These are phyloP conservation scores for Calameuta idolon DNA, from an alignment of 2,888 invertebrate species.

Conservation along the genomic window DNA sequence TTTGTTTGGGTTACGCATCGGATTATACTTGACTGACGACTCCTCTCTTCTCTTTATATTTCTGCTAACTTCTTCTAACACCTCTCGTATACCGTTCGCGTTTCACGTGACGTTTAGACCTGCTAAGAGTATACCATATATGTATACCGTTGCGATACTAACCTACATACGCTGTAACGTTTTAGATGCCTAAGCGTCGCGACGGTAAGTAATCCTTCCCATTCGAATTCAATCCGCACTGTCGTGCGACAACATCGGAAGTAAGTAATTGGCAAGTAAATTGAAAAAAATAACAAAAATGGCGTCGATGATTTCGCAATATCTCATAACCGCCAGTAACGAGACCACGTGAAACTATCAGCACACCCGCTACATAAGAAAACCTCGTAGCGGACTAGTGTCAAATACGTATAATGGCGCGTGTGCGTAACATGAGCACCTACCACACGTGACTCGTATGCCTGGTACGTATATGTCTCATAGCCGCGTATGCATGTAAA, in stretches of 20 bases:
- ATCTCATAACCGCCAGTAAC: background rate
- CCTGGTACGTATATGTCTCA: background rate
- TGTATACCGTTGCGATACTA: conserved; percentile 51
- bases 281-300: background rate
- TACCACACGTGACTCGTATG: background rate
- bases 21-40: background rate
- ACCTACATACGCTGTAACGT: conserved; percentile 43
- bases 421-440: background rate
- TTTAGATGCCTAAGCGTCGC: background rate
- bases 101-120: background rate
- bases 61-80: background rate
- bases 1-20: background rate
- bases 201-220: background rate
- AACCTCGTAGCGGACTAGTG: background rate
- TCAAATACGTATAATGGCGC: background rate
- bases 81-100: background rate
- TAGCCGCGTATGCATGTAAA: background rate
- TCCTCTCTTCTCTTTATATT: background rate
- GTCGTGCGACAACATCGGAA: background rate
- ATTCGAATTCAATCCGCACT: background rate
- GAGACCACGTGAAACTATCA: background rate
- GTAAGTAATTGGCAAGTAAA: background rate
- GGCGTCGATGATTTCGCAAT: background rate
- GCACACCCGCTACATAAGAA: background rate
- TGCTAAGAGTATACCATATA: background rate